Evolutionary conservation across 1,140 invertebrate species (phyloP).

Genomic region (Procambarus clarkii): DNA sequence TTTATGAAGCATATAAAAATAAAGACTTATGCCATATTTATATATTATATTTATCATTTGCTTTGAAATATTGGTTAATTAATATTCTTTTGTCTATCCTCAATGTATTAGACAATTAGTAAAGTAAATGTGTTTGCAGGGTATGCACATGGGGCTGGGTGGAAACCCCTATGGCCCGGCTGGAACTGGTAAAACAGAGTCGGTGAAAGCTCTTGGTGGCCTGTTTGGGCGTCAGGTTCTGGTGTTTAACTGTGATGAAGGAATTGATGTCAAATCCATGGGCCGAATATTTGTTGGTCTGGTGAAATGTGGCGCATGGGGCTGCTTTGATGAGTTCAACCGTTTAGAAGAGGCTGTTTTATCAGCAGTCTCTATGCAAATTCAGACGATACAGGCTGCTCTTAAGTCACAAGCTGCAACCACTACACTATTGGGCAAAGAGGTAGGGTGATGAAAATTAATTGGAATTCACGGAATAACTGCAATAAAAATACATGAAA

Average conservation of each 20-base stretch:
- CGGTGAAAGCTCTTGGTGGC: constrained; percentile 94
- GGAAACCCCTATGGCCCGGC: constrained; percentile 99
- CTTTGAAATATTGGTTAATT: not conserved
- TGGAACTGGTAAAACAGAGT: constrained; percentile 98
- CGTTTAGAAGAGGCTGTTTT: constrained; percentile 93
- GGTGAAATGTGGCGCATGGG: constrained; percentile 97
- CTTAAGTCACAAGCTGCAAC: constrained; percentile 82
- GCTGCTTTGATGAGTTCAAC: constrained; percentile 99
- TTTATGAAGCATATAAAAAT: not conserved
- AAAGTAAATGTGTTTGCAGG: constrained; percentile 77
- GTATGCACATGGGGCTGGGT: constrained; percentile 95
- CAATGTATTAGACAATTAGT: not conserved
- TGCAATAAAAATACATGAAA: not conserved
- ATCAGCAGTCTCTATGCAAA: constrained; percentile 93
- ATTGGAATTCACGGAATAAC: too few relatives aligned
- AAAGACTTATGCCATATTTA: not conserved
- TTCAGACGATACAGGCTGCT: constrained; percentile 91
- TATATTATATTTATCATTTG: not conserved
- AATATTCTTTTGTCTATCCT: not conserved
- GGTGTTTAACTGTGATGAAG: constrained; percentile 99
- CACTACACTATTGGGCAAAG: constrained; percentile 84
- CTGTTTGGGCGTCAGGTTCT: constrained; percentile 94
- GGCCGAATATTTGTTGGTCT: constrained; percentile 93
- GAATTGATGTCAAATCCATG: constrained; percentile 94
- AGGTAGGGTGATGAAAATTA: constrained; percentile 77